A percentile compares a stretch with the other conserved stretches of the same genome.
phyloP scores from a whole-genome alignment of 2,797 vertebrate genomes.

The Hapalemur alaotrensis region DNA sequence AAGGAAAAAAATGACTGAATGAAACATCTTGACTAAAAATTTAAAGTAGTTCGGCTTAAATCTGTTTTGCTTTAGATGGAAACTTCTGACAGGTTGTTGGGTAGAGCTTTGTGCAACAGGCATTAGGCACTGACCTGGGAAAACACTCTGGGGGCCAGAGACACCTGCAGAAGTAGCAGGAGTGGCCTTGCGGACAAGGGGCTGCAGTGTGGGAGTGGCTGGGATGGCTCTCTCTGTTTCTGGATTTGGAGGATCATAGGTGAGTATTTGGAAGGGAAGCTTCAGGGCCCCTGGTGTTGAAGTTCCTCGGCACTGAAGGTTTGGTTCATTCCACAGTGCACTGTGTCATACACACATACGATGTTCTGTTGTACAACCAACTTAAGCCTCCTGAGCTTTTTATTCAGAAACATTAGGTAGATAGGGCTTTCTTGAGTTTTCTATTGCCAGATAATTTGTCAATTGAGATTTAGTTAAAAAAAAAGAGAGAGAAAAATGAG shows the following conservation, averaged over 20 bases:
- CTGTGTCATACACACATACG: background rate
- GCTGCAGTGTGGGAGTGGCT: accelerated
- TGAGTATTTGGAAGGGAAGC: background rate
- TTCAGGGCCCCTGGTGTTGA: background rate
- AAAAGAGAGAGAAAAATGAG: background rate
- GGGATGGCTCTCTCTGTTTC: background rate
- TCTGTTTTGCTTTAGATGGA: background rate
- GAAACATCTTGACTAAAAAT: background rate
- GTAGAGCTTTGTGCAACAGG: background rate
- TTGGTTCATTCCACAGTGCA: background rate
- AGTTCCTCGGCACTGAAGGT: background rate
- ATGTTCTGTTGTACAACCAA: background rate
- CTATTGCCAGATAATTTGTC: background rate
- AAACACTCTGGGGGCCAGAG: background rate
- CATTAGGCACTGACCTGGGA: background rate
- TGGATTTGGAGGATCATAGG: background rate
- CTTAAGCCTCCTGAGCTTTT: background rate
- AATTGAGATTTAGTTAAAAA: background rate
- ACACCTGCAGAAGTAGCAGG: accelerated
- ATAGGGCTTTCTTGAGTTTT: background rate
- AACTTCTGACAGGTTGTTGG: background rate
- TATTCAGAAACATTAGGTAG: background rate
- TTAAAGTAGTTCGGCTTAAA: background rate
- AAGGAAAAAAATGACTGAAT: background rate
- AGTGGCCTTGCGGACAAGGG: accelerated